phyloP scores from a whole-genome alignment of 2,888 invertebrate genomes.

The Drepana falcataria region DNA sequence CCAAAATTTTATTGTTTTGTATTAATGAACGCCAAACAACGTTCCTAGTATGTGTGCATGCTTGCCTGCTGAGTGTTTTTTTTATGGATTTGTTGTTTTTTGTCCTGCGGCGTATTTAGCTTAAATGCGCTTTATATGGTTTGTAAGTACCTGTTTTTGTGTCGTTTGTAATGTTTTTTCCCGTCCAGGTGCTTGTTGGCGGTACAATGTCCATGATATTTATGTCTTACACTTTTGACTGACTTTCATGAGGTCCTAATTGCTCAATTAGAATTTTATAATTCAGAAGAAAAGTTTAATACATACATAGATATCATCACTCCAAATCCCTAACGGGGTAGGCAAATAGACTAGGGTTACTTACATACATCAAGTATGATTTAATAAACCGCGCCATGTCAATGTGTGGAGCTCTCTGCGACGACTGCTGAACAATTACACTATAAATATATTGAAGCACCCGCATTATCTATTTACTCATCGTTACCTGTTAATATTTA shows the following conservation, averaged over 20 bases:
- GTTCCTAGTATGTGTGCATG: conserved; percentile 69
- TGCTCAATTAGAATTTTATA: conserved; percentile 21
- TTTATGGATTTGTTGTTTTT: conserved; percentile 27
- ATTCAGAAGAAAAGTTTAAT: conserved; percentile 15
- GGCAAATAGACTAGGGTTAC: too few relatives aligned
- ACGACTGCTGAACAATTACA: conserved; percentile 25
- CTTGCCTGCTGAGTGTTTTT: conserved; percentile 64
- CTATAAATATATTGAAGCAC: conserved; percentile 23
- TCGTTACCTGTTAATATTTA: conserved; percentile 5
- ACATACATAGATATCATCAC: too few relatives aligned
- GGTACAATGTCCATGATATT: conserved; percentile 17
- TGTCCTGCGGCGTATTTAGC: conserved; percentile 7
- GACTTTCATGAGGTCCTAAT: conserved; percentile 20
- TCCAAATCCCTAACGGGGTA: too few relatives aligned
- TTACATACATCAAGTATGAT: conserved; percentile 31
- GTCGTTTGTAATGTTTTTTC: conserved; percentile 13
- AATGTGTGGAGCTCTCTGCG: conserved; percentile 33
- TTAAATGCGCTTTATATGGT: conserved; percentile 7
- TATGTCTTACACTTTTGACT: conserved; percentile 11
- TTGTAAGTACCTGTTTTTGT: conserved; percentile 8
- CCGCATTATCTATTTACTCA: conserved; percentile 12
- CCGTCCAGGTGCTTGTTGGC: conserved; percentile 13
- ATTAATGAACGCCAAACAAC: conserved; percentile 38
- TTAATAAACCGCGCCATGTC: conserved; percentile 41
- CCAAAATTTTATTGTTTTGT: conserved; percentile 29